Evolutionary conservation across 2,888 invertebrate species (phyloP), one percentile per base, ranked within the genome.

Genomic region (Zhuqinia jingwanae): DNA sequence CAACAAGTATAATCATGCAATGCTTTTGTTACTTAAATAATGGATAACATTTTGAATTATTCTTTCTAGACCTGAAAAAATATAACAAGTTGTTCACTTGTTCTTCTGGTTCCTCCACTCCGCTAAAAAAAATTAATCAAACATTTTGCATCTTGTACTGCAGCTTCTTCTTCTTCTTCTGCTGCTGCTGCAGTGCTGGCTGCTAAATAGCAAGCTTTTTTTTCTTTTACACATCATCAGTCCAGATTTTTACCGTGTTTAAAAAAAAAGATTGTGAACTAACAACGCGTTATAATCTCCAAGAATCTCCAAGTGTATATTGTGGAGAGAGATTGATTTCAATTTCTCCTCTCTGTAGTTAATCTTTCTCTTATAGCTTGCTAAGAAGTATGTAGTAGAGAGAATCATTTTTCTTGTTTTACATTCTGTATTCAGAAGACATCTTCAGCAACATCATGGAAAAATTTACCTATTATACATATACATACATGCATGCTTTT

Each of bases 31-130:
- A 36, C 3, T 8, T 20, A 50, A 15, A 53, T 50, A 77, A 47
- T 27, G 63, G 63, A 63, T 8, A 58, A 60, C 47, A 82, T 83
- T 63, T 76, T 75, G 65, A 76, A 83, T 53, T 65, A 76, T 76
- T 73, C 82, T 63, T 68, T 56, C 60, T 77, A 68, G 79, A 68
- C 68, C 53, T 83, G 63, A 83, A 83, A 81, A 75, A 83, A 58
- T 81, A 83, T 75, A 83, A 83, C 82, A 83, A 83, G 63, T 83
- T 83, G 76, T 76, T 83, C 60, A 63, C 73, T 76, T 70, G 56
- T 60, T 50, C 68, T 56, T 81, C 81, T 81, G 56, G 70, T 81
- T 73, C 70, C 70, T 70, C 60, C 13, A 10, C 70, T 58, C 30
- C 25, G n/a, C 36, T 25, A 27, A 17, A 50, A 56, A 65, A 75